Evolutionary conservation across 2,797 vertebrate species (phyloP).

Genomic region (Protonibea diacanthus): DNA sequence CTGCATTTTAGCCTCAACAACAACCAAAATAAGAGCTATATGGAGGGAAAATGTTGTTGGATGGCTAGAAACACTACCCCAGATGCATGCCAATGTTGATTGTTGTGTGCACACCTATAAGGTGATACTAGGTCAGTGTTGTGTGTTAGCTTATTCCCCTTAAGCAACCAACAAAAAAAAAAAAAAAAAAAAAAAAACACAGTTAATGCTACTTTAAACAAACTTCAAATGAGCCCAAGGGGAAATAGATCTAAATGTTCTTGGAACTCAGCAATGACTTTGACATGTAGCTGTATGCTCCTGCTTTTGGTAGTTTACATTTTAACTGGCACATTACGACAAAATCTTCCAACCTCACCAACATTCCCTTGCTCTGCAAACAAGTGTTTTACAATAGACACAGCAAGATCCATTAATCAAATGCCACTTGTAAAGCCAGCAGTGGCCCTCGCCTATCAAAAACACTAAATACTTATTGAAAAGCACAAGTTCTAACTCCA

Average conservation of each 20-base stretch:
- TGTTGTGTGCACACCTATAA: background rate
- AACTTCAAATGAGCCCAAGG: background rate
- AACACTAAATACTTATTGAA: slow-evolving; percentile 71
- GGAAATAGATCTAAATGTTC: background rate
- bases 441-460: slow-evolving; percentile 70
- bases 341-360: slow-evolving; percentile 50
- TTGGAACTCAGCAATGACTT: background rate
- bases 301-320: slow-evolving; percentile 29
- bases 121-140: background rate
- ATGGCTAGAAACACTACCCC: background rate
- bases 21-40: background rate
- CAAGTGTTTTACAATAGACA: slow-evolving; percentile 77
- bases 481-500: slow-evolving; percentile 69
- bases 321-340: slow-evolving; percentile 46
- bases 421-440: slow-evolving; percentile 69
- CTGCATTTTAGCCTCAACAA: background rate
- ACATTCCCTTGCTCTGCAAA: slow-evolving; percentile 64
- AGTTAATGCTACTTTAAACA: background rate
- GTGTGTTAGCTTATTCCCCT: background rate
- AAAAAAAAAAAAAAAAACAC: background rate
- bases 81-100: background rate
- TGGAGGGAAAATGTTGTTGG: background rate
- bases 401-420: slow-evolving; percentile 76
- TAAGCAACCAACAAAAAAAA: background rate
- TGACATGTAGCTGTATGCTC: background rate